Conservation (phyloP, 2,888 invertebrate genomes). For the Eilema sororculum region DNA sequence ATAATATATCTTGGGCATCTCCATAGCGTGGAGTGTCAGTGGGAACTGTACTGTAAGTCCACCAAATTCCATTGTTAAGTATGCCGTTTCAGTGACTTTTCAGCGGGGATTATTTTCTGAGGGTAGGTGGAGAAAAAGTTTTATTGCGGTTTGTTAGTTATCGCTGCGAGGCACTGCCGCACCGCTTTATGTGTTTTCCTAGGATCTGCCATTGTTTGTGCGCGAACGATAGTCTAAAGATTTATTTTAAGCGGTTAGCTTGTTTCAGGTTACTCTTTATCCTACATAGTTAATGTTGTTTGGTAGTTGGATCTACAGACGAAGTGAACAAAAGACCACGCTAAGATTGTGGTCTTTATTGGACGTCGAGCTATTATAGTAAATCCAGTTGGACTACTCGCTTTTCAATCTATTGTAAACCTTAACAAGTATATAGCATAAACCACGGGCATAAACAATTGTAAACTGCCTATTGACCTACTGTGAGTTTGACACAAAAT, state of each 20-base stretch:
- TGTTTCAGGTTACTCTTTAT: not conserved
- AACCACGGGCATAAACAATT: too few species aligned
- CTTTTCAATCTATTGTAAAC: not conserved
- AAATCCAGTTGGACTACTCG: not conserved
- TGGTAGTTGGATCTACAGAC: not conserved
- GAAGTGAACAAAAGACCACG: not conserved
- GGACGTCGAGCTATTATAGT: not conserved
- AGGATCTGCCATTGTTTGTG: slow-evolving; percentile 34
- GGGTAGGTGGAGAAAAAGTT: slow-evolving; percentile 34
- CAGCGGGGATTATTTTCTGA: slow-evolving; percentile 49
- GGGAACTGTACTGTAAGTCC: slow-evolving; percentile 40
- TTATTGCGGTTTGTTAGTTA: slow-evolving; percentile 52
- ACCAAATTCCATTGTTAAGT: slow-evolving; percentile 52
- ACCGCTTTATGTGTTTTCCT: slow-evolving; percentile 44
- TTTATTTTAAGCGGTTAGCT: slow-evolving; percentile 31
- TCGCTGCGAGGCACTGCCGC: slow-evolving; percentile 31
- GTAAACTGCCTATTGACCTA: too few species aligned
- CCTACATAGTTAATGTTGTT: slow-evolving; percentile 5
- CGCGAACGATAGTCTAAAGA: slow-evolving; percentile 29
- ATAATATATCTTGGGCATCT: slow-evolving; percentile 43
- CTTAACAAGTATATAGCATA: too few species aligned
- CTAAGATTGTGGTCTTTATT: not conserved
- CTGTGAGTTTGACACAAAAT: too few species aligned
- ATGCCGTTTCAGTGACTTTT: slow-evolving; percentile 52
- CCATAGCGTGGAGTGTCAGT: slow-evolving; percentile 34